These are phyloP conservation scores for Dicyrtomina minuta DNA, from an alignment of 2,888 invertebrate genomes.

Conservation along the genomic window DNA sequence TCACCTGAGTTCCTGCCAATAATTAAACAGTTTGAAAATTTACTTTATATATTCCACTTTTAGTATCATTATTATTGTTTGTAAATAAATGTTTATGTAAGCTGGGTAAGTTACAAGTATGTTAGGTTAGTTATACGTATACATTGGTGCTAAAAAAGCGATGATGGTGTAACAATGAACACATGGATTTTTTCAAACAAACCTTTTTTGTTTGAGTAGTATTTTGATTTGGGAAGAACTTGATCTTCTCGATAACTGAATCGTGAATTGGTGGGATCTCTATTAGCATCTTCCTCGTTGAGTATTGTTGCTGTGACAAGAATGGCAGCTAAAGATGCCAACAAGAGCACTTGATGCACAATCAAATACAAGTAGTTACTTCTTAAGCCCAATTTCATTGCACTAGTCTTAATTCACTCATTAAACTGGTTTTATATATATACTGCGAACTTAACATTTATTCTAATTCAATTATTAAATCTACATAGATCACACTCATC, in stretches of 20 bases:
- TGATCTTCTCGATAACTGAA: not conserved
- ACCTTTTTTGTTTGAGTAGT: slow-evolving; percentile 45
- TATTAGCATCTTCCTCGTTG: slow-evolving; percentile 20
- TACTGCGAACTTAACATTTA: too few relatives aligned
- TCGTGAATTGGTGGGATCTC: not conserved
- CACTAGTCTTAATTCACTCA: too few relatives aligned
- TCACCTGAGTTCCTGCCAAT: slow-evolving; percentile 40
- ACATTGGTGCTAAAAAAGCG: too few relatives aligned
- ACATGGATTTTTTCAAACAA: too few relatives aligned
- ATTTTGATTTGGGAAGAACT: slow-evolving; percentile 33
- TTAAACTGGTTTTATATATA: too few relatives aligned
- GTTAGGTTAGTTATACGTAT: too few relatives aligned
- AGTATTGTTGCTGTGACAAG: slow-evolving; percentile 33
- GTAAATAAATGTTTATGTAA: too few relatives aligned
- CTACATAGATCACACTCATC: too few relatives aligned
- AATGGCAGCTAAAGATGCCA: slow-evolving; percentile 34
- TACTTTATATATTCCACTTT: not conserved
- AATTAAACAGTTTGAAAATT: not conserved
- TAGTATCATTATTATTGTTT: not conserved
- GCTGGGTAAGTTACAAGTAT: too few relatives aligned
- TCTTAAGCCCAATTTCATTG: slow-evolving; percentile 24
- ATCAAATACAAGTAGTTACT: slow-evolving; percentile 14
- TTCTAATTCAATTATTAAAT: too few relatives aligned
- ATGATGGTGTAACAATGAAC: too few relatives aligned
- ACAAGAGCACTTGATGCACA: slow-evolving; percentile 35